Evolutionary conservation across 1,140 invertebrate genomes (phyloP).

Genomic region (Pollicipes pollicipes): DNA sequence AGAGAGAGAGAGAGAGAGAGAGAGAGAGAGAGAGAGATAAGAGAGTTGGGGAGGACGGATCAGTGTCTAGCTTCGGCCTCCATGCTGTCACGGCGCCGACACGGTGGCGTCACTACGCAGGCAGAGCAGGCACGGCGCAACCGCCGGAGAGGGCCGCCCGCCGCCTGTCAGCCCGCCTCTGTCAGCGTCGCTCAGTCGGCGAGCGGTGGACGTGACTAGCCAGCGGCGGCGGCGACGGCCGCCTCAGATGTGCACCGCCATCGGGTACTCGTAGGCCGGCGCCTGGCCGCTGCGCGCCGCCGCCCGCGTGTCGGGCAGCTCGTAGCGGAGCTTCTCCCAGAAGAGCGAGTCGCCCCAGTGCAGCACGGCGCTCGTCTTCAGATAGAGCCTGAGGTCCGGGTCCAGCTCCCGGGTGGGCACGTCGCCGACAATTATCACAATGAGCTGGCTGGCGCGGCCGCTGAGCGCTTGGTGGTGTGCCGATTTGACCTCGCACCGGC

Average conservation of each 20-base stretch:
- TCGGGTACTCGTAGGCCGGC: background rate
- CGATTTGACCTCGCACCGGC: constrained; percentile 25
- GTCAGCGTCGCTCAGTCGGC: no score
- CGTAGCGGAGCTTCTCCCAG: constrained; percentile 18
- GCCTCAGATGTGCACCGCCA: background rate
- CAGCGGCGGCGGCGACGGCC: no score
- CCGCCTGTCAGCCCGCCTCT: no score
- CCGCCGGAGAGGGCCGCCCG: no score
- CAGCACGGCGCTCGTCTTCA: constrained; percentile 15
- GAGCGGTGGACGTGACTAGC: background rate
- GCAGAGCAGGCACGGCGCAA: no score
- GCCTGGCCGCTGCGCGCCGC: background rate
- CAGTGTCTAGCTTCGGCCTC: no score
- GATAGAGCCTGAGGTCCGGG: constrained; percentile 13
- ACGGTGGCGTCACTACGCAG: no score
- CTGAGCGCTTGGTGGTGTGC: constrained; percentile 23
- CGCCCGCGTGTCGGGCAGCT: background rate
- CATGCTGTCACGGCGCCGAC: no score
- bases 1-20: no score
- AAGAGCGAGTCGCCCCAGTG: constrained; percentile 18
- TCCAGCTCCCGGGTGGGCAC: constrained; percentile 17
- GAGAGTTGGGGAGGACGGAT: no score
- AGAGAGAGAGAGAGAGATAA: no score
- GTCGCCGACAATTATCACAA: constrained; percentile 16
- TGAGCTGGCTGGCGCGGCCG: constrained; percentile 13